These are phyloP conservation scores for Cremastinae sp. DNA, from an alignment of 2,888 invertebrate genomes.

Conservation along the genomic window DNA sequence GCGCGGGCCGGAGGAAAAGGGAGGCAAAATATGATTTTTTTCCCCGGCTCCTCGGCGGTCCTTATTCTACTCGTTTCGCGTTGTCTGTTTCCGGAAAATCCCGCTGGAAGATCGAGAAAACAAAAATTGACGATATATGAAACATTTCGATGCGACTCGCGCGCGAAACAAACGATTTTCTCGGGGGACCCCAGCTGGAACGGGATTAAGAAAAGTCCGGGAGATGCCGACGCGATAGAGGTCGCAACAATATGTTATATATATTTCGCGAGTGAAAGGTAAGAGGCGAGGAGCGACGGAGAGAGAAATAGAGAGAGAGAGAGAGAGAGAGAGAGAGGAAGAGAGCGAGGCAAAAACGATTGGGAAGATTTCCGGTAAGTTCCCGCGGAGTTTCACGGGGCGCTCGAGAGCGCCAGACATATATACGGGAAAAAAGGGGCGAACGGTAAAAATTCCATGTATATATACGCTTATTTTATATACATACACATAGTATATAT, in stretches of 20 bases:
- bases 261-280: conserved; percentile 42
- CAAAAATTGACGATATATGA: conserved; percentile 40
- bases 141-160: conserved; percentile 59
- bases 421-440: conserved; percentile 42
- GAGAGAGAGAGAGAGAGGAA: conserved; percentile 27
- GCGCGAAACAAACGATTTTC: conserved; percentile 50
- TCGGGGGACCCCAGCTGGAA: conserved; percentile 54
- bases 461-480: neutral
- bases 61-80: conserved; percentile 37
- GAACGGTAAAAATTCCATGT: conserved; percentile 38
- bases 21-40: conserved; percentile 26
- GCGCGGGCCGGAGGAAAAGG: neutral
- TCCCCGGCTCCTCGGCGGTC: neutral
- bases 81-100: conserved; percentile 37
- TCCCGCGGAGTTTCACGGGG: conserved; percentile 36
- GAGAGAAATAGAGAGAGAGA: conserved; percentile 6
- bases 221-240: conserved; percentile 34
- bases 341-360: conserved; percentile 46
- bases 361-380: conserved; percentile 38
- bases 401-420: conserved; percentile 28
- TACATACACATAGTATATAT: neutral
- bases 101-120: conserved; percentile 41
- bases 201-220: conserved; percentile 57
- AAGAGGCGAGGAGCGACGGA: too few relatives aligned
- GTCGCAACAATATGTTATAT: conserved; percentile 29